These are phyloP conservation scores for Rhopilema esculentum DNA, from an alignment of 30 jellyfish, hydroid and myxozoan genomes.

Conservation along the genomic window DNA sequence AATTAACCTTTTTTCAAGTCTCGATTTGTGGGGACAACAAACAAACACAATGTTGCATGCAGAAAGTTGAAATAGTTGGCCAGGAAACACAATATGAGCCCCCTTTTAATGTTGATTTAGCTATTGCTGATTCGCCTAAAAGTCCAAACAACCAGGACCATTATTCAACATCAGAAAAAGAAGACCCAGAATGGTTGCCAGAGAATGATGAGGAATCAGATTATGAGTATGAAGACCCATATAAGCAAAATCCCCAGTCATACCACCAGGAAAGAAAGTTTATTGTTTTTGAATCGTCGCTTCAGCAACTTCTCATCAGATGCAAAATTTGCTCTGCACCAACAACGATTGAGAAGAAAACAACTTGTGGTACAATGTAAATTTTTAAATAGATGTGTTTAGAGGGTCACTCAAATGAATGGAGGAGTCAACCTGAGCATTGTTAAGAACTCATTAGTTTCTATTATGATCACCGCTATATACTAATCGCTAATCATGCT, in stretches of 20 bases:
- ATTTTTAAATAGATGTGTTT: conserved; percentile 1
- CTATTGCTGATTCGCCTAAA: background rate
- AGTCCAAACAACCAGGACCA: background rate
- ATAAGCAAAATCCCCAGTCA: conserved; percentile 1
- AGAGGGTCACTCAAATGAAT: conserved; percentile 16
- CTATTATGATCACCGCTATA: no score
- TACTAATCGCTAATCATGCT: conserved; percentile 23
- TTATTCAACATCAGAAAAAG: conserved; percentile 1
- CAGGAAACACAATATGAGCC: background rate
- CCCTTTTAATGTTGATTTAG: background rate
- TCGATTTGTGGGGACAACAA: background rate
- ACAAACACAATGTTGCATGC: conserved; percentile 14
- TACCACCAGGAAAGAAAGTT: conserved; percentile 13
- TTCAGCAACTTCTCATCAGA: conserved; percentile 1
- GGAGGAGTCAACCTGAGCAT: conserved; percentile 41
- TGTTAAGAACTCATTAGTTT: no score
- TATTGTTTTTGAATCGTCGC: conserved; percentile 11
- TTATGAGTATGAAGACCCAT: background rate
- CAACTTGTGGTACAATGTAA: background rate
- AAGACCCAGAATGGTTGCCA: conserved; percentile 10
- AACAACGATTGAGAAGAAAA: conserved; percentile 8
- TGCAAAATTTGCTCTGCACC: conserved; percentile 28
- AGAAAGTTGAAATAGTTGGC: background rate
- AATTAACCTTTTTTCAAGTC: background rate
- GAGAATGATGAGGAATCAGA: background rate